These are phyloP conservation scores for Columba janthina DNA, from an alignment of 2,113 vertebrate species.

Conservation along the genomic window DNA sequence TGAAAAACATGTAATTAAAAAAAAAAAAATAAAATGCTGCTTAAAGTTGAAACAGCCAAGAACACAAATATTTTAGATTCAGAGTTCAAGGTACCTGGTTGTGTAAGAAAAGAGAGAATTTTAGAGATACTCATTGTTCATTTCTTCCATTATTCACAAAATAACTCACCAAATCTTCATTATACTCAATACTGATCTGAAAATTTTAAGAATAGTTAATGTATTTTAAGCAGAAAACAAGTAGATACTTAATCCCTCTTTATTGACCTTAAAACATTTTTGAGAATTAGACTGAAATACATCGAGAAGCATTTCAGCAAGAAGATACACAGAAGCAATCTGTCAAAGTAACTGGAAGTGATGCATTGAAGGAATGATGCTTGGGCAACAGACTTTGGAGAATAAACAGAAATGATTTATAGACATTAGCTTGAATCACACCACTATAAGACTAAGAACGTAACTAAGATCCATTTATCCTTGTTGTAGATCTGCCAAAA, in stretches of 20 bases:
- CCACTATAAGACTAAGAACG: background rate
- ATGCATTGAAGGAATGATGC: background rate
- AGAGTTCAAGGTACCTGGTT: background rate
- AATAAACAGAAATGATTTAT: background rate
- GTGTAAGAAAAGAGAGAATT: background rate
- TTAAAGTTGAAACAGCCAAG: background rate
- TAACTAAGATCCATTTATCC: background rate
- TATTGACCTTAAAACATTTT: background rate
- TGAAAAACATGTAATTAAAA: background rate
- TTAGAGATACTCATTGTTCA: background rate
- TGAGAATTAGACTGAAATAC: background rate
- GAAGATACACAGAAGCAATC: rapidly evolving
- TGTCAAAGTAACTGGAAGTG: background rate
- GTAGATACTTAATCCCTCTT: background rate
- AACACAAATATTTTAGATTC: background rate
- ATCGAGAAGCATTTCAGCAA: background rate
- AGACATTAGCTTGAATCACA: background rate
- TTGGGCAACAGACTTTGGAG: background rate
- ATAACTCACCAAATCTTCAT: background rate
- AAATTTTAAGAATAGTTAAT: background rate
- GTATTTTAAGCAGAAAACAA: background rate
- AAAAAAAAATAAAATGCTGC: background rate
- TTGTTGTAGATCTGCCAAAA: background rate
- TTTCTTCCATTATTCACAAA: background rate
- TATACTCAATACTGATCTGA: background rate